A percentile compares a stretch with the other conserved stretches of the same genome.
Conservation (phyloP, 2,797 vertebrate genomes). For the Coluber constrictor region DNA sequence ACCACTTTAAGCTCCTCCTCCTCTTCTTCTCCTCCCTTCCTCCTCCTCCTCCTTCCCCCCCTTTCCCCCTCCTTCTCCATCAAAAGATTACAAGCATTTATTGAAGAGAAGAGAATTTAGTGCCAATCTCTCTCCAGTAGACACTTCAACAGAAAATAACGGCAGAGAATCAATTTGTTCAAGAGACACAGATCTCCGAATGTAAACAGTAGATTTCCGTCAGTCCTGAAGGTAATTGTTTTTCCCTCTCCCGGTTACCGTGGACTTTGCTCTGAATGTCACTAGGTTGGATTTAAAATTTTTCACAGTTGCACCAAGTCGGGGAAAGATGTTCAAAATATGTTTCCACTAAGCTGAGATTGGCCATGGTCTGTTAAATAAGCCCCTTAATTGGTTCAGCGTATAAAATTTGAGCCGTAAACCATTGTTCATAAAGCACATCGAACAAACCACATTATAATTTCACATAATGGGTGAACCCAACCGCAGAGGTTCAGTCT, state of each 20-base stretch:
- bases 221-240: neutral
- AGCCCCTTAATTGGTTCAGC: neutral
- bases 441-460: neutral
- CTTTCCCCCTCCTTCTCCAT: neutral
- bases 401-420: neutral
- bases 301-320: neutral
- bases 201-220: neutral
- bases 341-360: neutral
- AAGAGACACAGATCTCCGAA: conserved; percentile 8
- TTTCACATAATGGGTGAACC: neutral
- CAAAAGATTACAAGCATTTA: neutral
- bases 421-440: neutral
- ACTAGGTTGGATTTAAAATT: neutral
- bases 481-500: neutral
- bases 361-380: neutral
- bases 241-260: neutral
- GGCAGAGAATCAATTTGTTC: neutral
- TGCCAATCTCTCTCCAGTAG: neutral
- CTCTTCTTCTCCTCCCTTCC: neutral
- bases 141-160: conserved; percentile 1
- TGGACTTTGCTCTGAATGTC: neutral
- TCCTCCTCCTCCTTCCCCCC: neutral
- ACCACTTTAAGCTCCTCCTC: too few relatives aligned
- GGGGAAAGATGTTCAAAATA: neutral
- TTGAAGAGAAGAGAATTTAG: neutral